Evolutionary conservation across 2,797 vertebrate species (phyloP).

Genomic region (Leuciscus waleckii): DNA sequence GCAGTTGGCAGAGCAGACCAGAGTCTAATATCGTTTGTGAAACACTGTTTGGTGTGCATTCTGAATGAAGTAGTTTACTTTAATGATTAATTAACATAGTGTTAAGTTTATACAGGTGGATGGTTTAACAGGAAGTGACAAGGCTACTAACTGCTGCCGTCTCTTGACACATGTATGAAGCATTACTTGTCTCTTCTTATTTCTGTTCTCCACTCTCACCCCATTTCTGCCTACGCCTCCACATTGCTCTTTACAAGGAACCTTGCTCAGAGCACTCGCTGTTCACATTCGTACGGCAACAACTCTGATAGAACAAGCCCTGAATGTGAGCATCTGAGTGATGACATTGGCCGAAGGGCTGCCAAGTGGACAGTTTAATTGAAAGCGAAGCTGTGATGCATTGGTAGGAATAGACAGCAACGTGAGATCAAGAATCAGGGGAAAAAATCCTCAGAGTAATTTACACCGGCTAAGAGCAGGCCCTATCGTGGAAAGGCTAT

Average conservation of each 20-base stretch:
- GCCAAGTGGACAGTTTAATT: constrained; percentile 49
- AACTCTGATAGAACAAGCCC: not conserved
- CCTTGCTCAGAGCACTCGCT: constrained; percentile 13
- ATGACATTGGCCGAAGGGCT: constrained; percentile 52
- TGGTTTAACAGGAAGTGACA: constrained; percentile 37
- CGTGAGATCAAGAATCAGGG: constrained; percentile 32
- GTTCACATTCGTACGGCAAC: constrained; percentile 5
- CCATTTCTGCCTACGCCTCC: not conserved
- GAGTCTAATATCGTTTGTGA: not conserved
- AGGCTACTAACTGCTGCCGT: constrained; percentile 3
- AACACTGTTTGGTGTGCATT: not conserved
- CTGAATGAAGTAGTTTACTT: not conserved
- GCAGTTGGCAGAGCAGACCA: not conserved
- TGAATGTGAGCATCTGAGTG: constrained; percentile 37
- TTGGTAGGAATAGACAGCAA: constrained; percentile 47
- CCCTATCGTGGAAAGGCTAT: constrained; percentile 32
- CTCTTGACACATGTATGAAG: constrained; percentile 9
- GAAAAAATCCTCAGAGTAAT: constrained; percentile 39
- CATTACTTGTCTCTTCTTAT: constrained; percentile 15
- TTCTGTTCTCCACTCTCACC: constrained; percentile 17
- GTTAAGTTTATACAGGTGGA: not conserved
- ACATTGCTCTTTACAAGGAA: constrained; percentile 33
- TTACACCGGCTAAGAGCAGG: constrained; percentile 46
- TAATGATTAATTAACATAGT: constrained; percentile 30
- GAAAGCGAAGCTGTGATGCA: constrained; percentile 50